Conservation (phyloP, 2,797 vertebrate species). For the Thalassophryne amazonica region DNA sequence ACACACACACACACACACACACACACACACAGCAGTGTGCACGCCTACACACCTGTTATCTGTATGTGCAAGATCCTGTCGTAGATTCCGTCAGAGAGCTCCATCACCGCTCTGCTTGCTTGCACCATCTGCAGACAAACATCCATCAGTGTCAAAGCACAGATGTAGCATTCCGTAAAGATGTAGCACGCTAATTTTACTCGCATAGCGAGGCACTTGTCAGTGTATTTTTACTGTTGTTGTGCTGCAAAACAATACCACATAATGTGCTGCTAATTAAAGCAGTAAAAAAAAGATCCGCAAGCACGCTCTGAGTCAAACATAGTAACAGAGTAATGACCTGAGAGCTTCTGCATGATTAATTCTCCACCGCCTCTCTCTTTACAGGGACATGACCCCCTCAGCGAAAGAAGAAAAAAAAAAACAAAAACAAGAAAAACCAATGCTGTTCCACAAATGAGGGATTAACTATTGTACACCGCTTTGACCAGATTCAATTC, state of each 20-base stretch:
- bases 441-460: constrained; percentile 45
- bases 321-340: constrained; percentile 8
- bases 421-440: no score
- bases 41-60: constrained; percentile 81
- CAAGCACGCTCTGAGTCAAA: constrained; percentile 9
- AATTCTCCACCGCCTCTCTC: constrained; percentile 26
- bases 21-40: no score
- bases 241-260: not conserved
- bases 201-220: not conserved
- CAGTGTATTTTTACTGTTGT: not conserved
- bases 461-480: constrained; percentile 29
- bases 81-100: constrained; percentile 84
- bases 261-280: not conserved
- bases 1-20: not conserved
- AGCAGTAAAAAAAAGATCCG: no score
- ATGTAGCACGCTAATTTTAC: no score
- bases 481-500: constrained; percentile 8
- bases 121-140: constrained; percentile 86
- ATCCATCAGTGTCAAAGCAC: constrained; percentile 10
- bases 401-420: not conserved
- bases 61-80: constrained; percentile 89
- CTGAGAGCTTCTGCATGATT: constrained; percentile 34
- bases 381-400: constrained; percentile 35
- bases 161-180: not conserved
- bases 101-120: constrained; percentile 82